Evolutionary conservation across 2,888 invertebrate genomes (phyloP).

Genomic region (Megalurothrips usitatus): DNA sequence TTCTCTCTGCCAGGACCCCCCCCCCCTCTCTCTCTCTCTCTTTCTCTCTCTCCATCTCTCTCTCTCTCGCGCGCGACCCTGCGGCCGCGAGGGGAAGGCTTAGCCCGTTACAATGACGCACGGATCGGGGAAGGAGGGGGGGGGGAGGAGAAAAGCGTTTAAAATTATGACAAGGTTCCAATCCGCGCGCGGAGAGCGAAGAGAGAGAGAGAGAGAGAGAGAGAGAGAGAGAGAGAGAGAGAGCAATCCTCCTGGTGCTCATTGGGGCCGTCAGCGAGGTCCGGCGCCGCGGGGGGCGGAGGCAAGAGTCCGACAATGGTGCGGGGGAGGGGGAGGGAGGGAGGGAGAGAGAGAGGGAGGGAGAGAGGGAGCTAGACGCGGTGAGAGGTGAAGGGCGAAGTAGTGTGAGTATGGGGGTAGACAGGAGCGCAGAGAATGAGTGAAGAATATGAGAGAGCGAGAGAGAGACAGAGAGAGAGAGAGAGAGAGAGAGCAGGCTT

Average conservation of each 20-base stretch:
- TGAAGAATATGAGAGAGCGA: neutral
- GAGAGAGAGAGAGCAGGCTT: slow-evolving; percentile 30
- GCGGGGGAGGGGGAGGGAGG: slow-evolving; percentile 11
- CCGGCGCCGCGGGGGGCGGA: too few relatives aligned
- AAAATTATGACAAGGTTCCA: slow-evolving; percentile 19
- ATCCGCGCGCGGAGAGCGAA: slow-evolving; percentile 16
- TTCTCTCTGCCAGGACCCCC: neutral
- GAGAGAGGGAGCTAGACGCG: too few relatives aligned
- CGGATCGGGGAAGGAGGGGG: too few relatives aligned
- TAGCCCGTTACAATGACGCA: neutral
- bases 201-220: slow-evolving; percentile 25
- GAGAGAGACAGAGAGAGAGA: slow-evolving; percentile 29
- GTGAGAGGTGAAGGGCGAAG: neutral
- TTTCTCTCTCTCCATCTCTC: neutral
- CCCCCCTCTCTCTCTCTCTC: neutral
- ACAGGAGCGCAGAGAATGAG: slow-evolving; percentile 4
- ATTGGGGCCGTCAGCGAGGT: too few relatives aligned
- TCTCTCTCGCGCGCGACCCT: neutral
- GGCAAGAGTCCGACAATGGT: too few relatives aligned
- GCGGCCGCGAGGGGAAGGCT: neutral
- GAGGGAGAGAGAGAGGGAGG: slow-evolving; percentile 5
- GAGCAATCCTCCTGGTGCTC: too few relatives aligned
- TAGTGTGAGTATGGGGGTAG: neutral
- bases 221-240: too few relatives aligned
- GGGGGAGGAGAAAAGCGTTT: too few relatives aligned